Evolutionary conservation across 2,888 invertebrate species (phyloP), one percentile per base, ranked within the genome.

Genomic region (Neoitamus cyanurus): DNA sequence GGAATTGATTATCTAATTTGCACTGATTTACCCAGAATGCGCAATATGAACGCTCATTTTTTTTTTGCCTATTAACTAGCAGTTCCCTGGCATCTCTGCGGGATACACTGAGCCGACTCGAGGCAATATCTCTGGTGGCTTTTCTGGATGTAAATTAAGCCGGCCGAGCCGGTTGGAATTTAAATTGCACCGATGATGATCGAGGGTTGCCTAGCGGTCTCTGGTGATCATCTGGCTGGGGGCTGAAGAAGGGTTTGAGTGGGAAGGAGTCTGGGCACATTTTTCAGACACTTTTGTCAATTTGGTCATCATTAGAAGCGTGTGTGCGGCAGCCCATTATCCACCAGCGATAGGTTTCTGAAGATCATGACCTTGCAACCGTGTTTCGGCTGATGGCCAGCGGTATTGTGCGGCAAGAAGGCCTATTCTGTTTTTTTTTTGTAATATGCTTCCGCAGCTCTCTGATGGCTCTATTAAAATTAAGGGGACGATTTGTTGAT

Each of bases 11-110:
- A 58, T 58, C 34, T 28, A 82, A 82, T 82, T 58, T 48, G 82
- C 82, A 82, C 36, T 36, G 58, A 68, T 82, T 36, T 82, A 46
- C 78, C 48, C 25, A 78, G 78, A 58, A 46, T 30, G 30, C 58
- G 46, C 78, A 48, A 42, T 58, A 20, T 48, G 25, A n/a, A 13
- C 58, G 30, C 34, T n/a, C n/a, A n/a, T n/a, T 11, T 36, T 78
- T 46, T 78, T 28, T 15, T 58, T 15, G 36, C 9, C n/a, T n/a
- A 25, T 68, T 82, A 13, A 11, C 15, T 42, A 78, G n/a, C n/a
- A n/a, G 58, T 58, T 82, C 58, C 25, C 20, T 30, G 34, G 31
- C 31, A 58, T 13, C 46, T 68, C 30, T 58, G 80, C 48, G 48
- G 48, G 46, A 20, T n/a, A 48, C 20, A 42, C 7, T 48, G 6